These are phyloP conservation scores for Acanthoscelides obtectus DNA, from an alignment of 2,888 invertebrate species.

Conservation along the genomic window DNA sequence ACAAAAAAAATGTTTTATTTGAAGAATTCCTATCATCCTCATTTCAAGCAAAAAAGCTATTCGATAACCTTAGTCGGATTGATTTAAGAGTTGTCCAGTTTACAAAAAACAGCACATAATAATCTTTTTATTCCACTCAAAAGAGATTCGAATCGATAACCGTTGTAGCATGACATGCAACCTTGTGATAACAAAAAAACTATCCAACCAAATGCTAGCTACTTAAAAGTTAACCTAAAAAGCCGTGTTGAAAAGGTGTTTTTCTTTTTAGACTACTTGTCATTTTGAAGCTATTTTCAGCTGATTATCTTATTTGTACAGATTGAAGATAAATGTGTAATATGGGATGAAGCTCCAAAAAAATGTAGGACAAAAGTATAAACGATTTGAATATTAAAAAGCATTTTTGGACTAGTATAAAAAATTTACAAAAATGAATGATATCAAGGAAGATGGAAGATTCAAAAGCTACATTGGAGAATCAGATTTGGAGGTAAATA, in stretches of 20 bases:
- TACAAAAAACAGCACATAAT: no score
- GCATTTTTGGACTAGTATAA: background rate
- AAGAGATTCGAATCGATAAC: background rate
- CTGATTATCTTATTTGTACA: background rate
- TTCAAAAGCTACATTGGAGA: slow-evolving; percentile 46
- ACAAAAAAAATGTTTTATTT: no score
- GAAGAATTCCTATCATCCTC: no score
- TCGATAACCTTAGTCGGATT: no score
- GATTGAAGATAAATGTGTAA: slow-evolving; percentile 7
- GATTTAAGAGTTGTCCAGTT: no score
- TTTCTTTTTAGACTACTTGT: slow-evolving; percentile 14
- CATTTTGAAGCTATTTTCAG: slow-evolving; percentile 2
- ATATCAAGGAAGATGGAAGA: slow-evolving; percentile 39
- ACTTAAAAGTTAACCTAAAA: slow-evolving; percentile 5
- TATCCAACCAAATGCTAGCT: background rate
- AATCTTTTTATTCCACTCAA: no score
- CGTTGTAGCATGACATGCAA: background rate
- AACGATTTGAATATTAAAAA: background rate
- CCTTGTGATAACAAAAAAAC: background rate
- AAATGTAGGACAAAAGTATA: slow-evolving; percentile 8
- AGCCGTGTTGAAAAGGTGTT: background rate
- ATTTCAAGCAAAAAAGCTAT: no score
- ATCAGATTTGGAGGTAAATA: slow-evolving; percentile 39
- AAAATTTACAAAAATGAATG: slow-evolving; percentile 30
- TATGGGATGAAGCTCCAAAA: slow-evolving; percentile 15